These are phyloP conservation scores for Peromyscus melanophrys DNA, from an alignment of 2,797 vertebrate genomes.

Conservation along the genomic window DNA sequence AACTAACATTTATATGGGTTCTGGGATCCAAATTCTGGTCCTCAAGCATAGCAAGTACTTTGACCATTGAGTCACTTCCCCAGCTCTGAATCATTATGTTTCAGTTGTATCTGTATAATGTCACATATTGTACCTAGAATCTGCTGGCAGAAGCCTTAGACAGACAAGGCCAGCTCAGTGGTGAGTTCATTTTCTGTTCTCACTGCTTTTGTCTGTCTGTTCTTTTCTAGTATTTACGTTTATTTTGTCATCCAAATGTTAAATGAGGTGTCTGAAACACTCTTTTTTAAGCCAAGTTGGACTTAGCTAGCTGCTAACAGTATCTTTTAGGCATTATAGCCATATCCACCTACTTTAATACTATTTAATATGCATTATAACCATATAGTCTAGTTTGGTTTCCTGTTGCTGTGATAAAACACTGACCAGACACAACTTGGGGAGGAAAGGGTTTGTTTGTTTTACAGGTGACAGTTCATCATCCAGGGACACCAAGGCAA, in stretches of 20 bases:
- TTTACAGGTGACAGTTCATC: background rate
- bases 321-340: background rate
- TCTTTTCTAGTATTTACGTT: constrained; percentile 24
- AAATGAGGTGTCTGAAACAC: background rate
- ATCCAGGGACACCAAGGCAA: background rate
- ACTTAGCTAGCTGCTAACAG: background rate
- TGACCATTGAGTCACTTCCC: background rate
- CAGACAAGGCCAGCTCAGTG: background rate
- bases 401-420: background rate
- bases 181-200: background rate
- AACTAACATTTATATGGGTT: background rate
- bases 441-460: no score
- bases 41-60: background rate
- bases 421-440: background rate
- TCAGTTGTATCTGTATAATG: background rate
- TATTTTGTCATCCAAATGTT: background rate
- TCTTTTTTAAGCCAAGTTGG: background rate
- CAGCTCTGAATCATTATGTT: background rate
- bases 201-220: background rate
- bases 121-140: constrained; percentile 10
- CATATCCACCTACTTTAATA: no score
- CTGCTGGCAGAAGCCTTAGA: background rate
- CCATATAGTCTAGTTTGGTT: background rate
- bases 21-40: background rate
- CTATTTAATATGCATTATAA: no score